Evolutionary conservation across 2,888 invertebrate genomes (phyloP).

Genomic region (Conistra vaccinii): DNA sequence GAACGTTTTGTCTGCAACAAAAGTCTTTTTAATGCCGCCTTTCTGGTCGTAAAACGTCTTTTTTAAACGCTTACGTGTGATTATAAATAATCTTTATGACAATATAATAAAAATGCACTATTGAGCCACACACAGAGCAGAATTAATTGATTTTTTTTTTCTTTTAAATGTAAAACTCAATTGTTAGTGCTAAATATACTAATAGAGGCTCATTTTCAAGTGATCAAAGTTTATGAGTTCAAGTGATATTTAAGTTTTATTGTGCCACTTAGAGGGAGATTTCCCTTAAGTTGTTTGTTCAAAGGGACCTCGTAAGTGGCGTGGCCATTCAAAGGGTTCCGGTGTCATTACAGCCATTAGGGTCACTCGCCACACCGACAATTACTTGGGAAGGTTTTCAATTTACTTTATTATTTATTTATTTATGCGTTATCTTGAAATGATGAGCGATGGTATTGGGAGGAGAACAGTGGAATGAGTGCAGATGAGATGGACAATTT

Average conservation of each 20-base stretch:
- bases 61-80: conserved; percentile 44
- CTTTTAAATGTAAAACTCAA: conserved; percentile 34
- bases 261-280: conserved; percentile 59
- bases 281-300: conserved; percentile 74
- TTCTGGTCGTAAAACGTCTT: conserved; percentile 43
- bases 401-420: conserved; percentile 90
- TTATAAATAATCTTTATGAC: conserved; percentile 52
- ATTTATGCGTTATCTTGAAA: conserved; percentile 87
- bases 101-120: conserved; percentile 51
- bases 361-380: conserved; percentile 75
- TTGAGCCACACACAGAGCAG: conserved; percentile 53
- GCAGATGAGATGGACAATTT: conserved; percentile 62
- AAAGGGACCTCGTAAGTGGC: conserved; percentile 72
- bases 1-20: conserved; percentile 18
- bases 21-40: conserved; percentile 40
- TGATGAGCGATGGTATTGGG: conserved; percentile 81
- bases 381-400: conserved; percentile 86
- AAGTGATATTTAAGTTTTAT: conserved; percentile 63
- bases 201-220: conserved; percentile 47
- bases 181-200: conserved; percentile 38
- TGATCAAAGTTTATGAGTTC: conserved; percentile 56
- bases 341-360: conserved; percentile 85
- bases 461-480: conserved; percentile 69
- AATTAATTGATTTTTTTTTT: conserved; percentile 12
- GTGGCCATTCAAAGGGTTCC: conserved; percentile 81